Conservation (phyloP, 1,140 invertebrate species). For the Mamestra configurata region DNA sequence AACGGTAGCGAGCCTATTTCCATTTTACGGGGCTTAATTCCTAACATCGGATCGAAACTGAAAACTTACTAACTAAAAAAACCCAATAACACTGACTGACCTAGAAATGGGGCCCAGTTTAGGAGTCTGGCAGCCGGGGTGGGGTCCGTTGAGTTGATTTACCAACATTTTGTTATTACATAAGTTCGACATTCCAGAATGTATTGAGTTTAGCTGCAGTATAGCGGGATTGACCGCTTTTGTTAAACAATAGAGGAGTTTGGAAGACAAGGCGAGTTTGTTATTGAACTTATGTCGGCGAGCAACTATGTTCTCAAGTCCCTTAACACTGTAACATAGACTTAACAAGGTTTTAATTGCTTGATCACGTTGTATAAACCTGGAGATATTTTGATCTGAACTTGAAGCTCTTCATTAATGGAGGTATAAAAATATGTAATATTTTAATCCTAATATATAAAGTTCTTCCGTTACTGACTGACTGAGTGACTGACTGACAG, state of each 20-base stretch:
- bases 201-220: slow-evolving; percentile 5
- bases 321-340: background rate
- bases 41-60: slow-evolving; percentile 3
- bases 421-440: too few relatives aligned
- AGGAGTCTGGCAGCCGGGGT: background rate
- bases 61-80: slow-evolving; percentile 21
- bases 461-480: too few relatives aligned
- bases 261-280: slow-evolving; percentile 25
- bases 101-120: background rate
- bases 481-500: too few relatives aligned
- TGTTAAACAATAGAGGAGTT: slow-evolving; percentile 12
- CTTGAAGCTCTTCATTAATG: background rate
- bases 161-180: slow-evolving; percentile 40
- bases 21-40: slow-evolving; percentile 21
- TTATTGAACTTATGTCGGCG: slow-evolving; percentile 10
- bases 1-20: slow-evolving; percentile 6
- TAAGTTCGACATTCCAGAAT: slow-evolving; percentile 32
- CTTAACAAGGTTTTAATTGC: slow-evolving; percentile 12
- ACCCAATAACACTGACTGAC: slow-evolving; percentile 17
- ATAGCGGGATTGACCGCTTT: background rate
- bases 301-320: background rate
- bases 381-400: background rate
- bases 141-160: slow-evolving; percentile 21
- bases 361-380: background rate
- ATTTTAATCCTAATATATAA: too few relatives aligned